These are phyloP conservation scores for Acanthacorydalis orientalis DNA, from an alignment of 2,888 invertebrate genomes.

Conservation along the genomic window DNA sequence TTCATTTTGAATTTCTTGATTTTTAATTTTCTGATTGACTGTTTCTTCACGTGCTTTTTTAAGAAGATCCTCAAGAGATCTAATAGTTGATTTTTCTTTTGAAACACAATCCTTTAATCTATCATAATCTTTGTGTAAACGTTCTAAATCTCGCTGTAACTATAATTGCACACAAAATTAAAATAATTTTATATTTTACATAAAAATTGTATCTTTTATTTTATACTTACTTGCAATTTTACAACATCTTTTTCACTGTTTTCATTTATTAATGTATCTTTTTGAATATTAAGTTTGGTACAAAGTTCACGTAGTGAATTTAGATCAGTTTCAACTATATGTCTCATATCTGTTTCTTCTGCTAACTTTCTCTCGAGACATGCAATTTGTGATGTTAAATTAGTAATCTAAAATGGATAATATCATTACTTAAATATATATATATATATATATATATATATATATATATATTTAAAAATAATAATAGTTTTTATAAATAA, in stretches of 20 bases:
- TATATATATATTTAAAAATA: too few relatives aligned
- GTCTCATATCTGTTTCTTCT: conserved; percentile 36
- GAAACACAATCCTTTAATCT: conserved; percentile 25
- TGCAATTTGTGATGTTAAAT: conserved; percentile 34
- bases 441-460: too few relatives aligned
- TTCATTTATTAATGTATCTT: conserved; percentile 41
- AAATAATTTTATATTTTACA: not conserved
- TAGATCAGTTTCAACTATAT: conserved; percentile 42
- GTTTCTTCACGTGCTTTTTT: conserved; percentile 38
- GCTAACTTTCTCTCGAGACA: conserved; percentile 47
- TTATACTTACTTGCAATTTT: conserved; percentile 22
- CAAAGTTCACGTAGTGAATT: conserved; percentile 40
- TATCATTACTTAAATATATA: conserved; percentile 18
- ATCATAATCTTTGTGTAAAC: conserved; percentile 27
- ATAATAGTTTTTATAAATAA: too few relatives aligned
- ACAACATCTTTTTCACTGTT: conserved; percentile 30
- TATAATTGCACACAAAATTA: conserved; percentile 16
- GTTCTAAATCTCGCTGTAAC: conserved; percentile 32
- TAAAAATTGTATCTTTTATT: too few relatives aligned
- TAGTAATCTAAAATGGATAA: conserved; percentile 25
- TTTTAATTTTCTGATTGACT: conserved; percentile 40
- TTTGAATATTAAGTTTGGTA: conserved; percentile 46
- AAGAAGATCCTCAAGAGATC: conserved; percentile 37
- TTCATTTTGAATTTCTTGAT: conserved; percentile 48
- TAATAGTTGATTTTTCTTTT: conserved; percentile 29